Percentiles rank a stretch among this genome's conserved stretches.
Conservation (phyloP, 2,888 invertebrate genomes). For the Altica lythri region DNA sequence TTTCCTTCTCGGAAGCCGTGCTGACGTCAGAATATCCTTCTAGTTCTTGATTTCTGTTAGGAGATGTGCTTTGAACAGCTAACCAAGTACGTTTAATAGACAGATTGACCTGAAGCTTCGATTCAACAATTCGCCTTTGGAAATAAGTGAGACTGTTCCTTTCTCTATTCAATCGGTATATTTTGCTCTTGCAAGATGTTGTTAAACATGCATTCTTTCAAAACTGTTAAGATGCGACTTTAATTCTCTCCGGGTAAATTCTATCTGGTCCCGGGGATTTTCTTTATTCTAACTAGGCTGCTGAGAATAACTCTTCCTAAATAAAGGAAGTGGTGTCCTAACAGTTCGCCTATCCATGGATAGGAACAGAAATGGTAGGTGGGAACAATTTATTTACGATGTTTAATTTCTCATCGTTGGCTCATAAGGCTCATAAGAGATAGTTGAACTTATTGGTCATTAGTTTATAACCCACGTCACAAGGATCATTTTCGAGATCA, state of each 20-base stretch:
- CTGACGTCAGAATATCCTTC: too few relatives aligned
- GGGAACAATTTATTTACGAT: not conserved
- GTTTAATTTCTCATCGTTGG: not conserved
- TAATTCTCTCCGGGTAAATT: not conserved
- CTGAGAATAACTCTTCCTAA: not conserved
- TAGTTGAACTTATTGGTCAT: not conserved
- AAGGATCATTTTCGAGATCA: slow-evolving; percentile 3
- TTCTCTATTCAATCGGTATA: too few relatives aligned
- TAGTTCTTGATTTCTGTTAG: too few relatives aligned
- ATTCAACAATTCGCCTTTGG: too few relatives aligned
- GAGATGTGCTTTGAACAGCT: too few relatives aligned
- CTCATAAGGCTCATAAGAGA: slow-evolving; percentile 5
- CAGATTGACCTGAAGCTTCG: too few relatives aligned
- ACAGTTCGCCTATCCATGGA: not conserved
- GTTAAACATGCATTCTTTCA: not conserved
- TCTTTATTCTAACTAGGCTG: not conserved
- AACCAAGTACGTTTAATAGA: too few relatives aligned
- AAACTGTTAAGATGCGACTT: not conserved
- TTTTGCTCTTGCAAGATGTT: not conserved
- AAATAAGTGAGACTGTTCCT: too few relatives aligned
- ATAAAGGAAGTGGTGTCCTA: not conserved
- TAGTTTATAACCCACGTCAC: not conserved
- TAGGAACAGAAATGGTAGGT: too few relatives aligned
- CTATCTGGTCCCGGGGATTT: slow-evolving; percentile 9
- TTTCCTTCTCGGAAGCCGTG: too few relatives aligned